Percentiles rank a stretch among this genome's conserved stretches.
Conservation (phyloP, 2,797 vertebrate species). For the Antrozous pallidus region DNA sequence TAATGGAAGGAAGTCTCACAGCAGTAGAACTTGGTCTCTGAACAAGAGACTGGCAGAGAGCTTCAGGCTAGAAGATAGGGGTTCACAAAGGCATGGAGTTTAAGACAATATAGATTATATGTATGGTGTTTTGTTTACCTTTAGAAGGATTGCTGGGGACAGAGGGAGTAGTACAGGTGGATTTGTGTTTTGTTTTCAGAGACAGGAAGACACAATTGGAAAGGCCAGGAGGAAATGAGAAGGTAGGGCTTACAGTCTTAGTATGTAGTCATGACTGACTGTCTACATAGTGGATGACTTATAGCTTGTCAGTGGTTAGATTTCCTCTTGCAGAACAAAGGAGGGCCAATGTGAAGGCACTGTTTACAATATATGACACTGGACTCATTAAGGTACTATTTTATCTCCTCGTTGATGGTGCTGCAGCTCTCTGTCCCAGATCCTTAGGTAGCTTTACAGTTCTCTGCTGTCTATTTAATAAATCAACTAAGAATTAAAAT, state of each 20-base stretch:
- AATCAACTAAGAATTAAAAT: background rate
- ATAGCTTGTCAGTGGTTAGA: background rate
- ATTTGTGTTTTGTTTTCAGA: background rate
- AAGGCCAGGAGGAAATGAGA: background rate
- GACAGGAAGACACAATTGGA: background rate
- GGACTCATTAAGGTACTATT: background rate
- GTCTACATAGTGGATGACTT: background rate
- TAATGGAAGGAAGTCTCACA: background rate
- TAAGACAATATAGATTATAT: background rate
- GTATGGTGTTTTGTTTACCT: background rate
- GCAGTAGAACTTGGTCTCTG: background rate
- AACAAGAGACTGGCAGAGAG: background rate
- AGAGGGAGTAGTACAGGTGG: background rate
- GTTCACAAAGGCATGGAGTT: background rate
- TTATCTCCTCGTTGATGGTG: background rate
- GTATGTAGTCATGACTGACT: background rate
- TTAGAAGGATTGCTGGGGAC: background rate
- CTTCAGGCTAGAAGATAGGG: background rate
- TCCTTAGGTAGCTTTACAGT: background rate
- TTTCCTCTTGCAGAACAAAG: background rate
- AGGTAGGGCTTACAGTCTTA: background rate
- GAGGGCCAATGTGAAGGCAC: background rate
- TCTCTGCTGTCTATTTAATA: background rate
- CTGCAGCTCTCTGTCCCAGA: background rate
- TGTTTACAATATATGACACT: background rate